Conservation (phyloP, 2,888 invertebrate genomes). For the Stenichneumon culpator region DNA sequence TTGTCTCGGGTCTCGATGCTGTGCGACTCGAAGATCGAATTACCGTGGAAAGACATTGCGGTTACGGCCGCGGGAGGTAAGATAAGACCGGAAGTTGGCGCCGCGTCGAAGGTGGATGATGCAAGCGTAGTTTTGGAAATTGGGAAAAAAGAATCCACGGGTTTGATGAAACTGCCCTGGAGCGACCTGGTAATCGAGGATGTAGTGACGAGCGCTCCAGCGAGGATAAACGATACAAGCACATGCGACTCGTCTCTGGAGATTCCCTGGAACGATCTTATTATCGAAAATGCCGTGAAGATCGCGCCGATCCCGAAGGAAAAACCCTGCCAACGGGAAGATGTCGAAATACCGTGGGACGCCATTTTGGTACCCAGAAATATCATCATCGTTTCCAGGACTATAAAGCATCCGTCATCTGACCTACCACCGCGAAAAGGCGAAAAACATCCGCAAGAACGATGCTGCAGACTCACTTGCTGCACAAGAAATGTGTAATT, state of each 20-base stretch:
- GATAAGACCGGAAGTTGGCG: conserved; percentile 63
- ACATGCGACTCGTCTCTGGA: conserved; percentile 77
- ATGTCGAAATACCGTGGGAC: conserved; percentile 80
- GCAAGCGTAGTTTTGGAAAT: background rate
- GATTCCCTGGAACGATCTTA: conserved; percentile 77
- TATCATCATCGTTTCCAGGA: conserved; percentile 73
- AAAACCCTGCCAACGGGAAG: conserved; percentile 70
- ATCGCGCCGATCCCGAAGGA: conserved; percentile 71
- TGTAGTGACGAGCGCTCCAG: conserved; percentile 49
- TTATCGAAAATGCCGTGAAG: conserved; percentile 71
- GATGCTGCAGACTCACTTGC: conserved; percentile 33
- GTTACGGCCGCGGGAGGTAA: conserved; percentile 35
- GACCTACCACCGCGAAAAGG: conserved; percentile 34
- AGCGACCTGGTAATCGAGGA: conserved; percentile 76
- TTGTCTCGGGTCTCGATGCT: conserved; percentile 74
- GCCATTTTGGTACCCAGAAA: conserved; percentile 78
- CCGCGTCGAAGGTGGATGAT: background rate
- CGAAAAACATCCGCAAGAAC: conserved; percentile 1
- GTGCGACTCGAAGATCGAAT: conserved; percentile 79
- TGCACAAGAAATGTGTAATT: conserved; percentile 40
- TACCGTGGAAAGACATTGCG: conserved; percentile 81
- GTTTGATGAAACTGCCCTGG: conserved; percentile 77
- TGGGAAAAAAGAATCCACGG: conserved; percentile 71
- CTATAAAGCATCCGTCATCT: conserved; percentile 75
- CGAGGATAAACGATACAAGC: conserved; percentile 33